Percentiles rank a stretch among this genome's conserved stretches.
These are phyloP conservation scores for Drosophila pseudoananassae DNA, from an alignment of 1,140 invertebrate genomes.

Conservation along the genomic window DNA sequence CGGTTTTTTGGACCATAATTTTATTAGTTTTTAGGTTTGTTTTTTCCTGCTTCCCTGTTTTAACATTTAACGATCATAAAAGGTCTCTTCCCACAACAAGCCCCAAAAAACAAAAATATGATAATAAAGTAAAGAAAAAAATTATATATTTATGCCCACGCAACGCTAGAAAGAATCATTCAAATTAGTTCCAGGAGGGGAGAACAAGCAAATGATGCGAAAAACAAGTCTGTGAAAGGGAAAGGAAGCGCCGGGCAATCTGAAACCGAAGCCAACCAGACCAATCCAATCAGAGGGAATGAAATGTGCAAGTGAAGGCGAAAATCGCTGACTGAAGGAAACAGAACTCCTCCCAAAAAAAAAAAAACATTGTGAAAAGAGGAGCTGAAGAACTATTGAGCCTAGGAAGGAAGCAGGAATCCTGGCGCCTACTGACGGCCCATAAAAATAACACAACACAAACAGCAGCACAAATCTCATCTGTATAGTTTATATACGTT, in stretches of 20 bases:
- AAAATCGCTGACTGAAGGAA: constrained; percentile 65
- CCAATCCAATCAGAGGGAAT: constrained; percentile 67
- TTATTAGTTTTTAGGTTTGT: constrained; percentile 13
- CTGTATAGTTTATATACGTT: constrained; percentile 29
- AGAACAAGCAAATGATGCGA: constrained; percentile 47
- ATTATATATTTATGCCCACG: constrained; percentile 45
- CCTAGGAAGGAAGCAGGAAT: constrained; percentile 74
- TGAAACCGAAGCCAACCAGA: constrained; percentile 29
- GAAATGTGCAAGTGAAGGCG: constrained; percentile 76
- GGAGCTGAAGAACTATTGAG: constrained; percentile 23
- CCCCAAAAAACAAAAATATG: constrained; percentile 62
- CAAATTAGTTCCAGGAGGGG: constrained; percentile 66
- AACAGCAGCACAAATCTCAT: constrained; percentile 45
- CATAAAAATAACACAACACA: constrained; percentile 75
- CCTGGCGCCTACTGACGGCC: constrained; percentile 70
- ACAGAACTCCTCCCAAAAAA: neutral
- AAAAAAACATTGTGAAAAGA: constrained; percentile 14
- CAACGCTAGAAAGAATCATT: constrained; percentile 61
- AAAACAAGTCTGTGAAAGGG: constrained; percentile 44
- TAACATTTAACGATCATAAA: constrained; percentile 56
- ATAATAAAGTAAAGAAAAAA: constrained; percentile 67
- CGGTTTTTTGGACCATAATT: constrained; percentile 10
- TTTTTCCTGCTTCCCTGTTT: constrained; percentile 17
- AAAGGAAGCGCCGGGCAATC: constrained; percentile 26
- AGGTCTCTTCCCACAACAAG: constrained; percentile 3